These are phyloP conservation scores for Dendropsophus ebraccatus DNA, from an alignment of 2,113 vertebrate species.

Conservation along the genomic window DNA sequence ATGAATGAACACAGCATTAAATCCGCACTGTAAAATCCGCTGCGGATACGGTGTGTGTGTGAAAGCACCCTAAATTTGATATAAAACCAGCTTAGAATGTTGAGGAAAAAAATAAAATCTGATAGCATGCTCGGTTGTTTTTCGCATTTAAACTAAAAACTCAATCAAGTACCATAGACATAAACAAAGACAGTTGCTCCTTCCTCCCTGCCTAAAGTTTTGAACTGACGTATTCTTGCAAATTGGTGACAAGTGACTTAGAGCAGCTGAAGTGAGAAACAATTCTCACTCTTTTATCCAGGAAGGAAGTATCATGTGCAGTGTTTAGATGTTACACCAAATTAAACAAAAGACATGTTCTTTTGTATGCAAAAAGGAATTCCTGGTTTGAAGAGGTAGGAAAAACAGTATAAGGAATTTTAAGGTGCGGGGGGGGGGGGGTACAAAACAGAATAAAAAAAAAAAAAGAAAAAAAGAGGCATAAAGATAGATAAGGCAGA, in stretches of 20 bases:
- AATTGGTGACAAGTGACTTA: not conserved
- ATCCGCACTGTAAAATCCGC: too few relatives aligned
- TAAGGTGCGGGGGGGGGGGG: too few relatives aligned
- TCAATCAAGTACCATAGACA: not conserved
- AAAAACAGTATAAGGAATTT: not conserved
- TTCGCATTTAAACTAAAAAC: not conserved
- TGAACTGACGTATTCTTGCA: not conserved
- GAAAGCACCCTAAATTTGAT: too few relatives aligned
- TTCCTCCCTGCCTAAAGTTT: not conserved
- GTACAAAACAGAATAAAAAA: too few relatives aligned
- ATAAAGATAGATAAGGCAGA: too few relatives aligned
- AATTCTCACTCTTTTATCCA: conserved; percentile 48
- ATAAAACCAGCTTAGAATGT: too few relatives aligned
- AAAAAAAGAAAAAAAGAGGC: too few relatives aligned
- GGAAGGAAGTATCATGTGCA: conserved; percentile 44
- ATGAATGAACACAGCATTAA: too few relatives aligned
- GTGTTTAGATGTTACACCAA: conserved; percentile 37
- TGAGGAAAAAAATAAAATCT: too few relatives aligned
- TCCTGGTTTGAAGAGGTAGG: conserved; percentile 30
- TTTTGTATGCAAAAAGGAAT: not conserved
- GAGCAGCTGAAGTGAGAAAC: conserved; percentile 4
- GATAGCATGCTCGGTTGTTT: not conserved
- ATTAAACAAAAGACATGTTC: conserved; percentile 32
- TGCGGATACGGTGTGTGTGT: too few relatives aligned
- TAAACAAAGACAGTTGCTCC: not conserved